Evolutionary conservation across 2,113 vertebrate genomes (phyloP), one percentile per base, ranked within the genome.

Genomic region (Myrmecobius fasciatus): DNA sequence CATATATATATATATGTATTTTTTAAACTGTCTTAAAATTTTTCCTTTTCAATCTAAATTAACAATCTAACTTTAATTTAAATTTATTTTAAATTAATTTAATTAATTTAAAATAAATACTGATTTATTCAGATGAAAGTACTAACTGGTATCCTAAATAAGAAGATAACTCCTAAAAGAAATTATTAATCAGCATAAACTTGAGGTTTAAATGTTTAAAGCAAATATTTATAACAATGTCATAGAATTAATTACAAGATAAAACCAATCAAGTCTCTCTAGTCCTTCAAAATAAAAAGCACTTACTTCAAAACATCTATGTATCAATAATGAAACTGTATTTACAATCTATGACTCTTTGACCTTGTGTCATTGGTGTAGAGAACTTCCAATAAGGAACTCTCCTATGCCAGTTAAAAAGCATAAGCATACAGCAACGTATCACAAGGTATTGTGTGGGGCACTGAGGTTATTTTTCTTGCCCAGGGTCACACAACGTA

Each of bases 61-160:
- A n/a, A n/a, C n/a, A n/a, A n/a, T n/a, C n/a, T n/a, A n/a, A n/a
- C n/a, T n/a, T n/a, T n/a, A n/a, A n/a, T n/a, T n/a, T n/a, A n/a
- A n/a, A n/a, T n/a, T n/a, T n/a, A n/a, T n/a, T n/a, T n/a, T n/a
- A n/a, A n/a, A n/a, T n/a, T n/a, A n/a, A n/a, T n/a, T n/a, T 95
- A 94, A 88, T 3, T 90, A 95, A 96, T 89, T 93, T 94, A 90
- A 96, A 92, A 31, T 88, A 93, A 90, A 92, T 14, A 28, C 22
- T 89, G n/a, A 95, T n/a, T 48, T 93, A 52, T 53, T 83, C 89
- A 83, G 46, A 26, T n/a, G 17, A 7, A 95, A 91, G 49, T 89
- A 31, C 51, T 89, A 53, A 17, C 14, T 12, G 20, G 28, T 48
- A 67, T 25, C 88, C 93, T 24, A 91, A 92, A 53, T 52, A 56